Percentiles rank a stretch among this genome's conserved stretches.
Conservation (phyloP, 2,888 invertebrate species). For the Drosophila peninsularis region DNA sequence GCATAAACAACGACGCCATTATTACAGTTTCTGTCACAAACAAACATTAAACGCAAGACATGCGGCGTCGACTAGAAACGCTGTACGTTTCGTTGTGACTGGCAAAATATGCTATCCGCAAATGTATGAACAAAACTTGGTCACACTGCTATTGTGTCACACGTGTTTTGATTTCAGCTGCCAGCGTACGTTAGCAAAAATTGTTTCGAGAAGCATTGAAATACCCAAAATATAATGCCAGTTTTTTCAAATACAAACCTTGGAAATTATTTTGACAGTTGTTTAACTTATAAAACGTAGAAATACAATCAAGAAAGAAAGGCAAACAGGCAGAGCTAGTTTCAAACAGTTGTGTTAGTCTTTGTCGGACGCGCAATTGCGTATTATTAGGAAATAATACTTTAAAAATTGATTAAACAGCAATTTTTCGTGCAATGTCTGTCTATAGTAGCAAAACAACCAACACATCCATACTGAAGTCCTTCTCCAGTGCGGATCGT, state of each 20-base stretch:
- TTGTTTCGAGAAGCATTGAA: slow-evolving; percentile 11
- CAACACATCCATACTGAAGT: slow-evolving; percentile 81
- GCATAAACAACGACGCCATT: slow-evolving; percentile 78
- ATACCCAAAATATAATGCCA: slow-evolving; percentile 47
- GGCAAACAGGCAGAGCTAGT: background rate
- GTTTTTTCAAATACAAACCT: slow-evolving; percentile 21
- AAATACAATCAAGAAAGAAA: background rate
- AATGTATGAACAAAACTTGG: slow-evolving; percentile 9
- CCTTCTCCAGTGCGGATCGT: slow-evolving; percentile 75
- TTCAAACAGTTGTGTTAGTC: background rate
- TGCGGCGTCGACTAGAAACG: slow-evolving; percentile 17
- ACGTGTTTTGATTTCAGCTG: slow-evolving; percentile 58
- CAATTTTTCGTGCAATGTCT: slow-evolving; percentile 70
- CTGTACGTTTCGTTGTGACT: slow-evolving; percentile 27
- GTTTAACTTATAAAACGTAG: slow-evolving; percentile 42
- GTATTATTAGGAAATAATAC: slow-evolving; percentile 46
- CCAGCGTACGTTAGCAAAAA: slow-evolving; percentile 18
- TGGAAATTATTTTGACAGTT: slow-evolving; percentile 16
- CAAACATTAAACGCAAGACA: slow-evolving; percentile 23
- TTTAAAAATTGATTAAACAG: background rate
- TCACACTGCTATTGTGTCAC: slow-evolving; percentile 24
- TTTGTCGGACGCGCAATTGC: slow-evolving; percentile 28
- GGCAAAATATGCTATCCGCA: background rate
- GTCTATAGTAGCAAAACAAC: slow-evolving; percentile 78
- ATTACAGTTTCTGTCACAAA: slow-evolving; percentile 25